These are phyloP conservation scores for Tragopan temminckii DNA, from an alignment of 2,797 vertebrate species.

Conservation along the genomic window DNA sequence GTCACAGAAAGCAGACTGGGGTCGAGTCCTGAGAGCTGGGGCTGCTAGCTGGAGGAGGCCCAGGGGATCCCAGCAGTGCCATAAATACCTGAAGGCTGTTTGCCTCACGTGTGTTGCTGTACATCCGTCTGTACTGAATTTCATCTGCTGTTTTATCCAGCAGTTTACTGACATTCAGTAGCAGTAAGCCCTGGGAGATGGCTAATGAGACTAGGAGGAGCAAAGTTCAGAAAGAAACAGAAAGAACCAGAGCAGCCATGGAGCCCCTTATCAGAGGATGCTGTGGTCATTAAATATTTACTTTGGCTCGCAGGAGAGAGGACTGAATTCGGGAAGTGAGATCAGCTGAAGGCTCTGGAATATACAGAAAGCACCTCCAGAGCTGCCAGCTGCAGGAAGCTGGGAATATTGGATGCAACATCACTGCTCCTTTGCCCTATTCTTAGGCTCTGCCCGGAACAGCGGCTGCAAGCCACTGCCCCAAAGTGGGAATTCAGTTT, in stretches of 20 bases:
- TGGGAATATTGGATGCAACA: background rate
- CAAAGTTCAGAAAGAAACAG: constrained; percentile 41
- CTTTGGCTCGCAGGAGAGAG: background rate
- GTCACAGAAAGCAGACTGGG: background rate
- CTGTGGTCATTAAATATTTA: constrained; percentile 25
- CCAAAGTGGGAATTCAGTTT: background rate
- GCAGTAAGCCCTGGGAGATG: background rate
- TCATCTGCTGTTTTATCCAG: background rate
- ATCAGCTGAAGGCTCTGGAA: constrained; percentile 11
- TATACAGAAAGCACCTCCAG: background rate
- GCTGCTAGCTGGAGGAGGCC: too few species aligned
- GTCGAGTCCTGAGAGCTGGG: too few species aligned
- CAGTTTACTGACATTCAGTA: background rate
- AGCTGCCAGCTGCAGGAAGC: constrained; percentile 2
- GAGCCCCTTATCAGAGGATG: constrained; percentile 56
- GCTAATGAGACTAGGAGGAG: background rate
- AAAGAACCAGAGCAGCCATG: constrained; percentile 34
- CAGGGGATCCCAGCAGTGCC: too few species aligned
- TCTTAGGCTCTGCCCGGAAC: background rate
- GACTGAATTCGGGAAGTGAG: constrained; percentile 18
- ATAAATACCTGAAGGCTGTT: too few species aligned
- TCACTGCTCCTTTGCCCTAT: background rate
- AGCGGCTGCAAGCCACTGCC: background rate
- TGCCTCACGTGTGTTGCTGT: background rate
- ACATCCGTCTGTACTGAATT: background rate